Evolutionary conservation across 2,797 vertebrate species (phyloP), one percentile per base, ranked within the genome.

Genomic region (Microctenopoma lineatum): DNA sequence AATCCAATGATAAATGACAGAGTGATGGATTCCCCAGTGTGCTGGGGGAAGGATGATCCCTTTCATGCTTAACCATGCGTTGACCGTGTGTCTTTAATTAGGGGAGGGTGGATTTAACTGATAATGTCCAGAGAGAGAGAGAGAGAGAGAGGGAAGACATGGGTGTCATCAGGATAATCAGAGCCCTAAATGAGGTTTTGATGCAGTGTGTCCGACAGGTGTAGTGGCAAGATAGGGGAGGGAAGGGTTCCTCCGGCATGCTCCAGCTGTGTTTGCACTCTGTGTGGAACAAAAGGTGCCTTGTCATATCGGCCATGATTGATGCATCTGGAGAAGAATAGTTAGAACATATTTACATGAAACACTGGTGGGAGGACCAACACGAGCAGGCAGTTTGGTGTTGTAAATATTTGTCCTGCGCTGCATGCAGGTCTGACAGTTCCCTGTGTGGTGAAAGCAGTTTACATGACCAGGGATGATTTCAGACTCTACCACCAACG

Each of bases 191-290:
- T 92, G 85, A 90, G 88, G 73, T 90, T 92, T 92, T 88, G 87
- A 91, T 91, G 87, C 83, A 84, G 87, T 84, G 83, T 90, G 88
- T 91, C 87, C 67, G 92, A 93, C 94, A 94, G 94, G 92, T 93
- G 92, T 94, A 93, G 84, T 87, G 74, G 87, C 85, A 88, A 91
- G 92, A 93, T 92, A 93, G 90, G 84, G 87, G 84, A 81, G 50
- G 84, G 84, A 85, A 75, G 87, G 82, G 84, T 84, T 89, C 75
- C 77, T 83, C 64, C 71, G 64, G 75, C 80, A 51, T 75, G 85
- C 80, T 90, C 92, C 93, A 93, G 93, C 93, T 94, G 92, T 94
- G 93, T 94, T 94, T 94, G 91, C 91, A 75, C 80, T 90, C 82
- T 90, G 87, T 89, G 70, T 71, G 60, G 83, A 92, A 93, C 93